Evolutionary conservation across 2,113 vertebrate genomes (phyloP).

Genomic region (Dendropsophus ebraccatus): DNA sequence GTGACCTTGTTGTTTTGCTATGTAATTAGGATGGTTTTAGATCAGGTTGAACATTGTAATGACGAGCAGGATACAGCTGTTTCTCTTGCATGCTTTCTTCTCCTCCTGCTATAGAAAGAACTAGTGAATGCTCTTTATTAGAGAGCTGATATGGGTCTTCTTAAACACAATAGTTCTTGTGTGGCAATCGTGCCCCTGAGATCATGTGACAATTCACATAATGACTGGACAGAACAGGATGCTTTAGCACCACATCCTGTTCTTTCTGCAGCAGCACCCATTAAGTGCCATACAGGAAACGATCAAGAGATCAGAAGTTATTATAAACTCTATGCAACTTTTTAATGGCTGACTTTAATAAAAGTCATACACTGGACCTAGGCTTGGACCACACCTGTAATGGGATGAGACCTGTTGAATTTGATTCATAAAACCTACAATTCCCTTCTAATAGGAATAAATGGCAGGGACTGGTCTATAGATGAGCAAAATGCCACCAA

Average conservation of each 20-base stretch:
- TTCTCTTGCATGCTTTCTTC: not conserved
- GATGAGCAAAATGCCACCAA: no score
- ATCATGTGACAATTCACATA: not conserved
- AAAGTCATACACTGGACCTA: not conserved
- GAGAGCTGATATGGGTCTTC: not conserved
- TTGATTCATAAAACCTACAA: no score
- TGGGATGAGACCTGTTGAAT: no score
- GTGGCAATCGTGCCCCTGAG: not conserved
- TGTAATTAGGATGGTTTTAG: no score
- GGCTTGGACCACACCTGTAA: not conserved
- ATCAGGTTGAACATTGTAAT: not conserved
- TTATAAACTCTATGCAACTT: not conserved
- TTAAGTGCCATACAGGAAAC: not conserved
- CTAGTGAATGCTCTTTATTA: not conserved
- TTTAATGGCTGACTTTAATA: not conserved
- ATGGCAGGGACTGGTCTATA: no score
- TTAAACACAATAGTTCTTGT: not conserved
- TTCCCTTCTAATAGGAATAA: no score
- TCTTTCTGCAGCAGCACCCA: not conserved
- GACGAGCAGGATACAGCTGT: not conserved
- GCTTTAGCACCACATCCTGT: not conserved
- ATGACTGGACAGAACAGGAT: constrained; percentile 14
- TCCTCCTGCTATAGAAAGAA: not conserved
- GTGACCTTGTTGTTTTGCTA: no score
- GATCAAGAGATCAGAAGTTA: not conserved